phyloP scores from a whole-genome alignment of 2,797 vertebrate species.

The Sciurus carolinensis region DNA sequence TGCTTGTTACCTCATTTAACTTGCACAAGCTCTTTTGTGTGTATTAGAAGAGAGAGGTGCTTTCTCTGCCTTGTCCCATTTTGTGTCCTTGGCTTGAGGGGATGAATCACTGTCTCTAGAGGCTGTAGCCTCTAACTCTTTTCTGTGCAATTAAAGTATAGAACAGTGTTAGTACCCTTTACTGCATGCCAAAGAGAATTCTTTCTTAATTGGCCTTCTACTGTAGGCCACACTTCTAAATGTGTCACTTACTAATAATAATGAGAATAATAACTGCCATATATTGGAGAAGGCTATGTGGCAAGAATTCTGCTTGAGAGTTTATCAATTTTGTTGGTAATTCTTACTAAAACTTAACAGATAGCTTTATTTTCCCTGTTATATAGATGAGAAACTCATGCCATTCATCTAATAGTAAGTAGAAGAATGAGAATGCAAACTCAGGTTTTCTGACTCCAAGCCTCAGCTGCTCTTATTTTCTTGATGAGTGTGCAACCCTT shows the following conservation, averaged over 20 bases:
- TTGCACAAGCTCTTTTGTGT: not conserved
- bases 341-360: constrained; percentile 1
- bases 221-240: not conserved
- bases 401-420: not conserved
- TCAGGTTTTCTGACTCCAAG: not conserved
- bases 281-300: not conserved
- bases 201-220: constrained; percentile 50
- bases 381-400: not conserved
- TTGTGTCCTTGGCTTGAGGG: constrained; percentile 51
- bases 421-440: not conserved
- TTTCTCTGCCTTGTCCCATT: not conserved
- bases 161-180: not conserved
- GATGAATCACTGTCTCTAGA: constrained; percentile 35
- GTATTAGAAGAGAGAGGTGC: not conserved
- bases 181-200: constrained; percentile 54
- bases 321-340: constrained; percentile 39
- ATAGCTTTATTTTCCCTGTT: not conserved
- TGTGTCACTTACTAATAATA: constrained; percentile 20
- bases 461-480: not conserved
- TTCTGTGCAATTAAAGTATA: constrained; percentile 48
- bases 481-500: not conserved
- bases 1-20: not conserved
- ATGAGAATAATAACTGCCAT: not conserved
- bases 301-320: constrained; percentile 32
- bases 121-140: not conserved